Conservation (phyloP, 1,140 invertebrate genomes). For the Dufourea novaeangliae region DNA sequence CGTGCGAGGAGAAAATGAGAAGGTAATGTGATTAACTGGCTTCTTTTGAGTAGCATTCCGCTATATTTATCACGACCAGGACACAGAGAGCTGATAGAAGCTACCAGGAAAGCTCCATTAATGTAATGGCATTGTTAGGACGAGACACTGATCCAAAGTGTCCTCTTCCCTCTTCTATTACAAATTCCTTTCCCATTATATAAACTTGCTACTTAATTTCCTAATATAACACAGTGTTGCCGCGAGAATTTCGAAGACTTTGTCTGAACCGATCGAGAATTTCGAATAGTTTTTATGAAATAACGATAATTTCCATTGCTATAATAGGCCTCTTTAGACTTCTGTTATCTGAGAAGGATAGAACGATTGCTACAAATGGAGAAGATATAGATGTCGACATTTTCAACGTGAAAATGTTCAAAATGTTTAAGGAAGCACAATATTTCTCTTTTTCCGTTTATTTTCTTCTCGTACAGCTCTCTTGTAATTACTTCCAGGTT, state of each 20-base stretch:
- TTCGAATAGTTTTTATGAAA: no score
- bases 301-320: no score
- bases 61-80: background rate
- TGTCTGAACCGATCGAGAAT: no score
- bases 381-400: no score
- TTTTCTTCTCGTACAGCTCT: no score
- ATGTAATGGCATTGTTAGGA: conserved; percentile 27
- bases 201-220: background rate
- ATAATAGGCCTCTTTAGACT: no score
- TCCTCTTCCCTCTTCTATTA: background rate
- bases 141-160: conserved; percentile 12
- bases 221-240: background rate
- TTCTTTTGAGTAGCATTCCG: background rate
- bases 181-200: background rate
- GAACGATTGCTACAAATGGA: no score
- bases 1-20: background rate
- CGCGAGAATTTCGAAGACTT: no score
- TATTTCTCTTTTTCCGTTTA: background rate
- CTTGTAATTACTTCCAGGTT: no score
- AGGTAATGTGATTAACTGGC: conserved; percentile 5
- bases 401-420: no score
- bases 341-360: no score
- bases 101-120: conserved; percentile 27
- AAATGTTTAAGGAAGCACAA: no score
- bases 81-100: background rate